Evolutionary conservation across 1,140 invertebrate genomes (phyloP), one percentile per base, ranked within the genome.

Genomic region (Parasteatoda tepidariorum): DNA sequence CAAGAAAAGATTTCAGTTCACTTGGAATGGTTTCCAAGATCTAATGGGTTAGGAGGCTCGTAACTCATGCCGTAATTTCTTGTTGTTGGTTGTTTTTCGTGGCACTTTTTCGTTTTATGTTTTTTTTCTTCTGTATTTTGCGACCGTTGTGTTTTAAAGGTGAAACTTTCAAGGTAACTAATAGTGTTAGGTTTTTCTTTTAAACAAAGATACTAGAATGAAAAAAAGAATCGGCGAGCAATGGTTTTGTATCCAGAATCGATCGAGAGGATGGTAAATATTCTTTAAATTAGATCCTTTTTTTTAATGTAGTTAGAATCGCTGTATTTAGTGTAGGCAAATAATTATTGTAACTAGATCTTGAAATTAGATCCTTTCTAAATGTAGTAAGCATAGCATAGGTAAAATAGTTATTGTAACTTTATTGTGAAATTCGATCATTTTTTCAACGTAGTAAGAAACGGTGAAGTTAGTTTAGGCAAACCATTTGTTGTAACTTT

Each of bases 61-160:
- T 71, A 71, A 71, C 68, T 71, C 68, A 71, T 71, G 68, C 5
- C 13, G 28, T 70, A 70, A 54, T 70, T 57, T 71, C 41, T 71
- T 71, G 68, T 71, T 71, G 28, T 71, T 48, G 28, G 28, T 70
- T 70, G n/a, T 26, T 57, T 71, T 57, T 30, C 7, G 48, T 4
- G 6, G 41, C 13, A 31, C 3, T 31, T 15, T 30, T 57, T 71
- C 24, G 2, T 55, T 71, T 71, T 30, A 7, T n/a, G 48, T 9
- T 55, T 55, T 28, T 6, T 48, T 68, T 34, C 41, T 26, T 11
- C 18, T 30, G 38, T n/a, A 31, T 54, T 57, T 71, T 55, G 41
- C 22, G 15, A 18, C 15, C 30, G 26, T 48, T 30, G 48, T 30
- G 33, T 26, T 31, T 71, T 71, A 71, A 26, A 30, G 15, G n/a